Conservation (phyloP, 30 jellyfish, hydroid and myxozoan species). For the Phacellophora camtschatica region DNA sequence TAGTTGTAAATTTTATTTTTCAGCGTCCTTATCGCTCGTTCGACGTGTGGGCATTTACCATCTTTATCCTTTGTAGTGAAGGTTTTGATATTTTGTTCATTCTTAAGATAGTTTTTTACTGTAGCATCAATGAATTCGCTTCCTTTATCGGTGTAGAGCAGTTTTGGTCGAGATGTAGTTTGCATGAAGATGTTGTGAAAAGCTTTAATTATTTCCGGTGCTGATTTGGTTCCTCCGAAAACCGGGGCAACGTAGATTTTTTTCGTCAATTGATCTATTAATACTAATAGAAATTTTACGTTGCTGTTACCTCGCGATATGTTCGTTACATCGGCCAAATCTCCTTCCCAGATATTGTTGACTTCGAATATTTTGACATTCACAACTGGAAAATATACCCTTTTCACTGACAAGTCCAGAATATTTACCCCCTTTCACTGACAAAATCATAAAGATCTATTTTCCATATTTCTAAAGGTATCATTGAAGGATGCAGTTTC, state of each 20-base stretch:
- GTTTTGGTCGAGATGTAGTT: neutral
- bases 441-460: no score
- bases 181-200: no score
- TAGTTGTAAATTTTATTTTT: no score
- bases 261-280: neutral
- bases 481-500: no score
- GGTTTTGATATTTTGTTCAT: neutral
- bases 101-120: neutral
- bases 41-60: neutral
- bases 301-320: neutral
- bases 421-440: no score
- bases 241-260: neutral
- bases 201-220: neutral
- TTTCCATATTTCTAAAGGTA: no score
- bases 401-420: no score
- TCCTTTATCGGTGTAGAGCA: neutral
- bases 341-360: neutral
- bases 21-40: neutral
- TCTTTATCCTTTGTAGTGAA: neutral
- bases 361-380: no score
- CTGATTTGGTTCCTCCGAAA: neutral
- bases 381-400: no score
- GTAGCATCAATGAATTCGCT: neutral
- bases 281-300: neutral
- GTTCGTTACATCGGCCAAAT: neutral